Conservation (phyloP, 2,113 vertebrate genomes). For the Ia io region DNA sequence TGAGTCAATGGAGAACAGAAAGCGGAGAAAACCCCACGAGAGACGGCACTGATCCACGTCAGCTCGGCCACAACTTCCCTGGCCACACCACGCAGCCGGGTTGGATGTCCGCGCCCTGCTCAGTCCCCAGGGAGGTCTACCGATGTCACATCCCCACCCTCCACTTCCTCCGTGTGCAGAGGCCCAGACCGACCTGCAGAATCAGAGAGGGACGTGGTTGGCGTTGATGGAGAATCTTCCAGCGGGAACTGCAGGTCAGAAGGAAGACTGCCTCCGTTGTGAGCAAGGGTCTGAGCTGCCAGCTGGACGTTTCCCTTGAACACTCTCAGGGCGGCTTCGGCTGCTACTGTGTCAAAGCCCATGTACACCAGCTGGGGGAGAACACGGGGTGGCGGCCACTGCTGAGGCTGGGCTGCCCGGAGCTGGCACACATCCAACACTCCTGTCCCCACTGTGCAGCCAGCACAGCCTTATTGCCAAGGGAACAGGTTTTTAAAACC, state of each 20-base stretch:
- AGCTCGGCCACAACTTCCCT: background rate
- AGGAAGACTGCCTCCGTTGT: conserved; percentile 87
- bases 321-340: conserved; percentile 84
- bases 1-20: too few species aligned
- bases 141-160: background rate
- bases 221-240: conserved; percentile 69
- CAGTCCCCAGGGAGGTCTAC: background rate
- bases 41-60: fast-evolving
- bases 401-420: fast-evolving
- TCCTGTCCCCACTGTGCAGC: fast-evolving
- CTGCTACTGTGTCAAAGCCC: conserved; percentile 85
- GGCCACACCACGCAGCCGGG: too few species aligned
- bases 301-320: conserved; percentile 87
- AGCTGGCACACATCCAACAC: fast-evolving
- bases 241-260: conserved; percentile 75
- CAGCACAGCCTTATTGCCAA: too few species aligned
- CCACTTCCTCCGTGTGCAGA: fast-evolving
- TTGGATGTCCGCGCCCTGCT: fast-evolving
- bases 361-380: conserved; percentile 86
- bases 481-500: fast-evolving
- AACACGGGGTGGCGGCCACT: fast-evolving
- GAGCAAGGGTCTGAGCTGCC: conserved; percentile 89
- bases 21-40: background rate
- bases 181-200: conserved; percentile 80
- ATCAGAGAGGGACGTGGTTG: conserved; percentile 80